Evolutionary conservation across 2,113 vertebrate genomes (phyloP).

Genomic region (Eptesicus fuscus): DNA sequence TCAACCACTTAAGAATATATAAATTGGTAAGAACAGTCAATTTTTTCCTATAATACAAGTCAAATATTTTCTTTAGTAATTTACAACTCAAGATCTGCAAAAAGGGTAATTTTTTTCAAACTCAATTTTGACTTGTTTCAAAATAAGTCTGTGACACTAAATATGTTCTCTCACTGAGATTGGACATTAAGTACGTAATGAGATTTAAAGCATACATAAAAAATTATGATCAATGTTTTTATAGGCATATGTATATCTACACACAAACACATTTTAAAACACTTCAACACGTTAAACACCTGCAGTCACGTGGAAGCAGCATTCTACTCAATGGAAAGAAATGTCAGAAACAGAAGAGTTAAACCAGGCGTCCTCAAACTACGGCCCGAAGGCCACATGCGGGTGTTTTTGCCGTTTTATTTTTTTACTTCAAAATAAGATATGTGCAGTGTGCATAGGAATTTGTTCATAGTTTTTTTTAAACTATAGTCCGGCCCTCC

Average conservation of each 20-base stretch:
- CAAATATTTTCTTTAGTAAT: neutral
- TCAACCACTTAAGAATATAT: neutral
- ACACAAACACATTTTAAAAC: neutral
- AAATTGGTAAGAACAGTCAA: neutral
- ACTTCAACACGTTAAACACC: neutral
- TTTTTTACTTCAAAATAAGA: too few relatives aligned
- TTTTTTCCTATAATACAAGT: neutral
- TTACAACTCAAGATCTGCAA: neutral
- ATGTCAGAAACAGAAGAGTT: neutral
- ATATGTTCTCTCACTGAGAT: neutral
- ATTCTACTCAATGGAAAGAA: neutral
- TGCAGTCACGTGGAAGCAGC: neutral
- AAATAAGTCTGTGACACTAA: slow-evolving; percentile 14
- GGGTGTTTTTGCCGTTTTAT: too few relatives aligned
- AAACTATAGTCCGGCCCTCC: too few relatives aligned
- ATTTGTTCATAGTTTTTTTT: too few relatives aligned
- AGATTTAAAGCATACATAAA: slow-evolving; percentile 2
- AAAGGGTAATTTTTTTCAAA: neutral
- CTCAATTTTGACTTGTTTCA: neutral
- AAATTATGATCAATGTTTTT: neutral
- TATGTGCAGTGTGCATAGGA: too few relatives aligned
- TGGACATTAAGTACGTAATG: neutral
- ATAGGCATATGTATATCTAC: neutral
- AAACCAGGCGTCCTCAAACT: too few relatives aligned
- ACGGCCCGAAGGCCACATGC: too few relatives aligned